Conservation (phyloP, 2,888 invertebrate genomes). For the Dryomyza anilis region DNA sequence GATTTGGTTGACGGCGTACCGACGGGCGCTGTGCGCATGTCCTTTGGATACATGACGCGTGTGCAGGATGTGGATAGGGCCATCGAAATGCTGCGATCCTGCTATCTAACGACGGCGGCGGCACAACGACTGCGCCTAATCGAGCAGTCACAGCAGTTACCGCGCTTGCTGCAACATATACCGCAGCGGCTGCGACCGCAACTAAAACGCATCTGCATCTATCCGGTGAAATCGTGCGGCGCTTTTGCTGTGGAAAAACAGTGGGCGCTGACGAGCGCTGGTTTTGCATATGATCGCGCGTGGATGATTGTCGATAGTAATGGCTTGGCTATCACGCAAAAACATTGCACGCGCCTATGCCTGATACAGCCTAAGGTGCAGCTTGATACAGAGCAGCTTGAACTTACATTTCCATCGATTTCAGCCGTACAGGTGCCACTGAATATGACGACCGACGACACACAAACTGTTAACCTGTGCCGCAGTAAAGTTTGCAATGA, state of each 20-base stretch:
- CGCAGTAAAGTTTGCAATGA: conserved; percentile 87
- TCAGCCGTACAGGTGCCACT: conserved; percentile 65
- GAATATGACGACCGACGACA: conserved; percentile 47
- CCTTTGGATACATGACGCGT: conserved; percentile 90
- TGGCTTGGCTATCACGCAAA: conserved; percentile 87
- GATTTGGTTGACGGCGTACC: conserved; percentile 86
- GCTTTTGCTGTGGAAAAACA: conserved; percentile 69
- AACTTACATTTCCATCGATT: conserved; percentile 70
- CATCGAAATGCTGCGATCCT: conserved; percentile 74
- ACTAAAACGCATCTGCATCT: conserved; percentile 69
- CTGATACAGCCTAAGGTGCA: conserved; percentile 76
- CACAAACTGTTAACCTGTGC: conserved; percentile 64
- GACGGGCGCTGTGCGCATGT: conserved; percentile 89
- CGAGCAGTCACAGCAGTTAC: conserved; percentile 39
- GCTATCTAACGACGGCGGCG: conserved; percentile 66
- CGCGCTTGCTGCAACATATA: conserved; percentile 45
- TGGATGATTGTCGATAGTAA: conserved; percentile 90
- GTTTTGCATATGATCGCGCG: conserved; percentile 85
- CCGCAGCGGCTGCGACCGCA: conserved; percentile 42
- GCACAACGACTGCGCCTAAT: conserved; percentile 43
- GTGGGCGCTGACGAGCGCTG: conserved; percentile 79
- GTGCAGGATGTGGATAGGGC: conserved; percentile 73
- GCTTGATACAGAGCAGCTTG: conserved; percentile 64
- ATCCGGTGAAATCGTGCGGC: conserved; percentile 91
- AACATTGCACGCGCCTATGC: conserved; percentile 79